Evolutionary conservation across 2,113 vertebrate genomes (phyloP), one percentile per base, ranked within the genome.

Genomic region (Catharus fuscescens): DNA sequence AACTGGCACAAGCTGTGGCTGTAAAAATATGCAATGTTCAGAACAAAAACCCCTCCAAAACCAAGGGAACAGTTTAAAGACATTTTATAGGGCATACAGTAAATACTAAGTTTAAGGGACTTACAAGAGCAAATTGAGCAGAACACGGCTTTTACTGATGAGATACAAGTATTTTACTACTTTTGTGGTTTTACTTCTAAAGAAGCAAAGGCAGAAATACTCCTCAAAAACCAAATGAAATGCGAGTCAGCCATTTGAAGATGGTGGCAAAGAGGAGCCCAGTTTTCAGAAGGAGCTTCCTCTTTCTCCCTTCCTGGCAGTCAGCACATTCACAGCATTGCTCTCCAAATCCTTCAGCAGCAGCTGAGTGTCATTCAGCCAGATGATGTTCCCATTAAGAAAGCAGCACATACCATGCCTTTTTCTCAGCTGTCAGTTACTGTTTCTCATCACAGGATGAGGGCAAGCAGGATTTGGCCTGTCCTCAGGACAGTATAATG

Each of bases 1-100:
- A 88, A 94, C 76, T 90, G 92, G 86, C 92, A 94, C 82, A 94
- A 86, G 45, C 79, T 64, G 79, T 44, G 82, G 72, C 71, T 80
- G 71, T 54, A 61, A 85, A 93, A 93, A 69, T 65, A 69, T 73
- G 59, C 67, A 23, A 45, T 6, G 31, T 48, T 83, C 90, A 53
- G 67, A 82, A 71, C 21, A 92, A 92, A 95, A 88, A 8, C 2
- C 8, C 21, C 52, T 90, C 71, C 64, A 83, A 90, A 90, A 62
- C 67, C 71, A 83, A 90, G 70, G 56, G 32, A 94, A 47, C 45
- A n/a, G 15, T 69, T 95, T 61, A 91, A 91, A 86, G 17, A 48
- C 9, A 40, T 81, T 85, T 85, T 52, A 21, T 10, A 56, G 44
- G 17, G n/a, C 18, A 73, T 18, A 36, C 16, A 56, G 44, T 44